Base-by-base conservation (phyloP, 2,797 vertebrate species). In the Cephalopachus bancanus region DNA sequence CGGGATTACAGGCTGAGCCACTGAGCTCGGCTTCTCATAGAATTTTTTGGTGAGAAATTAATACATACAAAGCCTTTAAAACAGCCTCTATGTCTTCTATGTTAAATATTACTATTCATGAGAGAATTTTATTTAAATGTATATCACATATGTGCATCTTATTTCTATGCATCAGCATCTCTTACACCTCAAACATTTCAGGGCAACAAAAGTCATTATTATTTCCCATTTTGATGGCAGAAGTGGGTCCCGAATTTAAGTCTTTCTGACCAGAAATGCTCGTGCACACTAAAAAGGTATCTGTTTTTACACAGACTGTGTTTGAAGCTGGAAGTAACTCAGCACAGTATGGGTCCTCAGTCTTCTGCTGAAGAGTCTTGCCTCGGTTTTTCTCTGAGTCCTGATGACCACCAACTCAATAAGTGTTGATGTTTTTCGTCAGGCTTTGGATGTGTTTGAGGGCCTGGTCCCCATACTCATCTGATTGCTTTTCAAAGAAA, bases 141-240 rank as follows among this genome's bases (percentile, higher is more conserved):
- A 7, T 30, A 49, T 49, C 3, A 12, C 2, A 7, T 53, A 15
- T 10, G 0, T 14, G 16, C 65, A 64, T 75, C 26, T 76, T 72
- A 74, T 64, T 60, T 76, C n/a, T 24, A 3, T 12, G 59, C 22
- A 28, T 16, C 69, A 7, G 49, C 16, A 24, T 74, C 5, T 37
- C 16, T n/a, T 85, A 76, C 69, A 91, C 16, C 81, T 89, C 12
- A 93, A 81, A n/a, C 0, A 72, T 20, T 88, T 55, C 19, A 60
- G 12, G 78, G 49, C 67, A 86, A 55, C n/a, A 92, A 76, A 84
- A 91, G 51, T 44, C 12, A 24, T 57, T 15, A n/a, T 65, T 30
- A 67, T 51, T 83, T 97, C 57, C 17, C 28, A 33, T 28, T 87
- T 78, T 72, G 75, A 97, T 33, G 30, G 7, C 12, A 71, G 19